Percentiles rank a stretch among this genome's conserved stretches.
These are phyloP conservation scores for Temnothorax unifasciatus DNA, from an alignment of 2,888 invertebrate species.

Conservation along the genomic window DNA sequence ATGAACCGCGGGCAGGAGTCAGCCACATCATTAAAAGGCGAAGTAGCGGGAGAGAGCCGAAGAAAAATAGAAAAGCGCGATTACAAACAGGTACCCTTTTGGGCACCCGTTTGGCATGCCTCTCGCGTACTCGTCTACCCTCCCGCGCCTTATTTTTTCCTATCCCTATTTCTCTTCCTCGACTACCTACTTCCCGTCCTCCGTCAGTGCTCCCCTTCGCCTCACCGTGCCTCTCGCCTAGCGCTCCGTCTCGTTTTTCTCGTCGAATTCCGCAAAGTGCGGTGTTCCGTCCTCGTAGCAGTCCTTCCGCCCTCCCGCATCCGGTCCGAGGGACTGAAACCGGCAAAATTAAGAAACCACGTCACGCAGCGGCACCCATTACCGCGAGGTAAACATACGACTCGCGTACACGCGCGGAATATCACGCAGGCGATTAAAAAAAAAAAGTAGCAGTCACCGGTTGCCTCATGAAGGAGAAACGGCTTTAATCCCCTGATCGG, in stretches of 20 bases:
- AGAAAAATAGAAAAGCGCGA: conserved; percentile 73
- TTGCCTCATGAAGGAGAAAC: conserved; percentile 41
- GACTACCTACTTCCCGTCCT: conserved; percentile 47
- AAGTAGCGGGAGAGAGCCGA: conserved; percentile 62
- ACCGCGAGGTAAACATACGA: conserved; percentile 79
- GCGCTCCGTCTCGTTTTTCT: conserved; percentile 44
- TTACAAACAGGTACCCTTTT: too few relatives aligned
- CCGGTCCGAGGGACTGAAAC: conserved; percentile 60
- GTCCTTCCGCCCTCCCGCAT: conserved; percentile 31
- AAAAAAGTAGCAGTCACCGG: conserved; percentile 41
- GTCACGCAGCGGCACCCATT: conserved; percentile 80
- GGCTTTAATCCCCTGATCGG: conserved; percentile 69
- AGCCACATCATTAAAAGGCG: conserved; percentile 75
- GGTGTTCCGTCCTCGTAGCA: conserved; percentile 39
- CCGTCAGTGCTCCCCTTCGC: conserved; percentile 29
- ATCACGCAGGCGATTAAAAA: conserved; percentile 61
- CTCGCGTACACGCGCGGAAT: conserved; percentile 76
- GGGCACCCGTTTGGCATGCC: conserved; percentile 78
- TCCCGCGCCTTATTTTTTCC: conserved; percentile 44
- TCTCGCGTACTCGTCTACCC: conserved; percentile 64
- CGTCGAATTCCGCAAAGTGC: conserved; percentile 70
- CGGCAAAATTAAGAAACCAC: conserved; percentile 79
- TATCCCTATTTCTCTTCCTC: conserved; percentile 61
- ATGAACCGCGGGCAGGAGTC: conserved; percentile 57
- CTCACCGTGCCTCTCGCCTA: conserved; percentile 1